Evolutionary conservation across 2,888 invertebrate species (phyloP).

Genomic region (Sicus ferrugineus): DNA sequence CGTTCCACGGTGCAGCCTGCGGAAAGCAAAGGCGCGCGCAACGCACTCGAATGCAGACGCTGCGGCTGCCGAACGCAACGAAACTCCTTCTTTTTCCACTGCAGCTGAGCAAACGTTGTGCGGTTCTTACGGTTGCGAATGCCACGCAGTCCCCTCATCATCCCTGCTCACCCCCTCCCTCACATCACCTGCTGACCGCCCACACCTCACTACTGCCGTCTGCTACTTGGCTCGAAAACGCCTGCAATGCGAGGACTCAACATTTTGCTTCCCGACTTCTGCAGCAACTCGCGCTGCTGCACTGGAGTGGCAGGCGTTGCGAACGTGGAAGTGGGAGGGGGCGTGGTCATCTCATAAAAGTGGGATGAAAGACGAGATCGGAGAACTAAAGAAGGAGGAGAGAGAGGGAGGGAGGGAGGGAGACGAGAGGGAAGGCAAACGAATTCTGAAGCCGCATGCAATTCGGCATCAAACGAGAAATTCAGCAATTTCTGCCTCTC

Average conservation of each 20-base stretch:
- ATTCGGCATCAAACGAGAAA: conserved; percentile 1
- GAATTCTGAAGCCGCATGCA: background rate
- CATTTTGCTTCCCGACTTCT: conserved; percentile 16
- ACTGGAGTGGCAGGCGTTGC: too few relatives aligned
- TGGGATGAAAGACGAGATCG: background rate
- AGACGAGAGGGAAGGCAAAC: background rate
- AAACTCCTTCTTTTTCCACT: background rate
- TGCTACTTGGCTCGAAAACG: background rate
- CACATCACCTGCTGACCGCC: background rate
- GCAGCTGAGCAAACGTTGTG: background rate
- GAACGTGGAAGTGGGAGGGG: background rate
- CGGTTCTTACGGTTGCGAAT: background rate
- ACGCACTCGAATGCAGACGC: too few relatives aligned
- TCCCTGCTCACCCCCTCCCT: background rate
- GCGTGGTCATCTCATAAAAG: background rate
- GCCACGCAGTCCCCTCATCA: background rate
- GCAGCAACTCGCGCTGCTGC: background rate
- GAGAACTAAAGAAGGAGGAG: background rate
- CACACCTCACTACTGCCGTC: background rate
- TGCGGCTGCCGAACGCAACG: background rate
- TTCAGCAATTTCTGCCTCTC: background rate
- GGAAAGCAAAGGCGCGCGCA: too few relatives aligned
- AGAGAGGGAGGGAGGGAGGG: background rate
- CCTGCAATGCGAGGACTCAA: conserved; percentile 19
- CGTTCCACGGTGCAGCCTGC: too few relatives aligned